Evolutionary conservation across 2,797 vertebrate species (phyloP), one percentile per base, ranked within the genome.

Genomic region (Diplodus puntazzo): DNA sequence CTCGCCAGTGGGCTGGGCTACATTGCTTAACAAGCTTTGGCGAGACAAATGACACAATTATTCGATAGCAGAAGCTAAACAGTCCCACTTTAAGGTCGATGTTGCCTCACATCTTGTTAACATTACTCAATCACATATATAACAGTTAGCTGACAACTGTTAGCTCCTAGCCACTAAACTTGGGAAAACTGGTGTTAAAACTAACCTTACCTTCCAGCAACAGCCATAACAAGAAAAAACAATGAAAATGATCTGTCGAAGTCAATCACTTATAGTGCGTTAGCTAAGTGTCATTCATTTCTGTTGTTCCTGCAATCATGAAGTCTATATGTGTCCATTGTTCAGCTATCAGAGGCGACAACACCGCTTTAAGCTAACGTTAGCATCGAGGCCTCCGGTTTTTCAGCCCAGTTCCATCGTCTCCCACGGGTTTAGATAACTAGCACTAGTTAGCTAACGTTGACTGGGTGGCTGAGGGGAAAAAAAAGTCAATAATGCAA

Each of bases 331-430:
- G 75, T 76, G 78, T 87, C 69, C 73, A 92, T 92, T 93, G 90
- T 94, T 90, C 81, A 70, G 78, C 73, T 79, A 77, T 84, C 75
- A 46, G 85, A 88, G 66, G 90, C 74, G 87, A 89, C 80, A 88
- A 82, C 80, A 83, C 81, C 83, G 90, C 81, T 83, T 77, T 77
- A 68, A 79, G 91, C 89, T 91, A 91, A 61, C 64, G 63, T 74
- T 92, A 93, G 89, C 93, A 79, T 77, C 80, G 81, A 93, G 95
- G 95, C 95, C 95, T 95, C 85, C 85, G 57, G 77, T 87, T 74
- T 85, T 85, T 27, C 81, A 91, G 82, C 87, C 84, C 85, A 82
- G 89, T 91, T 84, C 87, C 82, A 78, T 74, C 63, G 71, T 77
- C 83, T 87, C 89, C 75, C 79, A 84, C 81, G 75, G 82, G 50